phyloP scores from a whole-genome alignment of 2,113 vertebrate species.

The Tychaedon coryphoeus region DNA sequence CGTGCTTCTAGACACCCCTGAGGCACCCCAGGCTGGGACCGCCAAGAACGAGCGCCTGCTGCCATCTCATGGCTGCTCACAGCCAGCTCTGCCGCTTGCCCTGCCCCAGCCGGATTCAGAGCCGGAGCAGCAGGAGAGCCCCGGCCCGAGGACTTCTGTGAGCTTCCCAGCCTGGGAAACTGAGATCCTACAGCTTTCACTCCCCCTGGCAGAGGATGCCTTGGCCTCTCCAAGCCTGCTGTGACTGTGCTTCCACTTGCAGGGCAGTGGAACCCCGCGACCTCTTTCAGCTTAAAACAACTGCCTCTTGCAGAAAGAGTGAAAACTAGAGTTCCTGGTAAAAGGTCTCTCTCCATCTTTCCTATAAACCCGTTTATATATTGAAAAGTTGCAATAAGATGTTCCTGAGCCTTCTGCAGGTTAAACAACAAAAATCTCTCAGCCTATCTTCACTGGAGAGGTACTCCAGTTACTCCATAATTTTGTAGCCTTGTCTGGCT shows the following conservation, averaged over 20 bases:
- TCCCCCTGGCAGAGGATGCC: not conserved
- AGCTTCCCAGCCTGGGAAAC: not conserved
- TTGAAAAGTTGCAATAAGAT: not conserved
- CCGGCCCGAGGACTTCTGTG: too few species aligned
- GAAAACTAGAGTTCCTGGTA: not conserved
- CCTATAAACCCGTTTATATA: not conserved
- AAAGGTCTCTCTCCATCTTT: not conserved
- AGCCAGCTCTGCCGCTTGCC: not conserved
- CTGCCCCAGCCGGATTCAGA: not conserved
- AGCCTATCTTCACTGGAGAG: not conserved
- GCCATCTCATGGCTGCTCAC: conserved; percentile 49
- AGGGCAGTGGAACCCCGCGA: accelerated
- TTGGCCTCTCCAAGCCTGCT: not conserved
- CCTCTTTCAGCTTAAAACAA: not conserved
- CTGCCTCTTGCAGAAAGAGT: not conserved
- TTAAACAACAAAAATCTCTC: not conserved
- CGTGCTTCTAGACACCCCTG: not conserved
- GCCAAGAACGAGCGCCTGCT: not conserved
- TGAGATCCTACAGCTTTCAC: accelerated
- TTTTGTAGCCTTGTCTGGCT: not conserved
- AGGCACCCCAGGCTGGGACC: not conserved
- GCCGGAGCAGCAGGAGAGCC: accelerated
- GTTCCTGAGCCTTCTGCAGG: not conserved
- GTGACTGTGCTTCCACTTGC: accelerated
- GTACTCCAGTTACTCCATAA: not conserved